Evolutionary conservation across 2,113 vertebrate genomes (phyloP), one percentile per base, ranked within the genome.

Genomic region (Osmerus mordax): DNA sequence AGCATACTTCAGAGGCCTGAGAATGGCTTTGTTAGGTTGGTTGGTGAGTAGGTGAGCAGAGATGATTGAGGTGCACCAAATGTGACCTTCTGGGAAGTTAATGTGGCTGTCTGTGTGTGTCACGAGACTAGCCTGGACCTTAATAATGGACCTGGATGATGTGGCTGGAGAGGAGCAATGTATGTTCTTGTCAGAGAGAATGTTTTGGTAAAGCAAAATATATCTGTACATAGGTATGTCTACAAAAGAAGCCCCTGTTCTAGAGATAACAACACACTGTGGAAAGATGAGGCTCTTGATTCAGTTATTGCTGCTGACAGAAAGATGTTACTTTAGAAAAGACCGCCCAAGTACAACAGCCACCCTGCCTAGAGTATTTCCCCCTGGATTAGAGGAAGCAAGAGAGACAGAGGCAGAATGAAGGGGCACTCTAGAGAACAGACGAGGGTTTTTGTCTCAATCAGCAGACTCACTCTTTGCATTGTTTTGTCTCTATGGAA

Each of bases 111-210:
- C 32, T 65, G 25, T 3, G 15, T 64, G 69, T 54, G 7, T 19
- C 62, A 28, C n/a, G 60, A 65, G 62, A 19, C 32, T 29, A 25
- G 23, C 60, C 67, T 47, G 65, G 71, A 84, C 84, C 79, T 83
- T 82, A 79, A 84, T 72, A 67, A 70, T 70, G 78, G 67, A 77
- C 73, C 14, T 65, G 77, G 41, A 47, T 77, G 64, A 29, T 68
- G 73, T 81, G 72, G 80, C 78, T 19, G 25, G 78, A 84, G 74
- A 83, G 86, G 84, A 88, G 83, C 87, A 65, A 9, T n/a, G 62
- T 88, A 86, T 79, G 64, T 78, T 65, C 71, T 83, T 70, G 56
- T 67, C 29, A 66, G 71, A 83, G 61, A 77, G 71, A 75, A 2
- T 75, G 74, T 65, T 77, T 78, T 65, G 70, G 62, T 75, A 11